Evolutionary conservation across 2,888 invertebrate species (phyloP), one percentile per base, ranked within the genome.

Genomic region (Ornithoptera priamus): DNA sequence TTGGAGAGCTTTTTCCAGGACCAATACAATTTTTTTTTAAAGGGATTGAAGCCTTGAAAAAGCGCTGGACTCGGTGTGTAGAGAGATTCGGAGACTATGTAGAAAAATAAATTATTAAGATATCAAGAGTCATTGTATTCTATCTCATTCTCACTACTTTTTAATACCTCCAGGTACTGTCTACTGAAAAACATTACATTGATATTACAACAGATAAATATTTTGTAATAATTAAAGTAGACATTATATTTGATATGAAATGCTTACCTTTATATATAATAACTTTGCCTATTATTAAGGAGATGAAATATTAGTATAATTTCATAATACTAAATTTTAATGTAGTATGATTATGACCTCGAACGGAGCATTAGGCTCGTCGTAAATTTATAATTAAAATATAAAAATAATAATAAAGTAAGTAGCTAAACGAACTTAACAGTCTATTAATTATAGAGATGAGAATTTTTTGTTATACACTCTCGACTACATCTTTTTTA

Each of bases 261-360:
- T 53, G n/a, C 53, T 53, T 53, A 53, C n/a, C 18, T 53, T 8
- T 53, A 53, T 18, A 30, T 5, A 18, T 12, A 53, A 53, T 58
- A 58, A 58, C 58, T 10, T 58, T 8, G 24, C 24, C 24, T 24
- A 12, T 53, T 4, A 53, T 53, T n/a, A 53, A 53, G n/a, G 18
- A 18, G 15, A 58, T 58, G 58, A 58, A 58, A 20, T 24, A 24
- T 24, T 24, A 12, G 20, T 7, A 58, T 58, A 58, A 58, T 58
- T 58, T 58, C 24, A 15, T 3, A 58, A 24, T n/a, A 58, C 58
- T 58, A 58, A 58, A 22, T 58, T 65, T 58, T 65, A 57, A 57
- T 65, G 65, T 65, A 65, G 18, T 39, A 42, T 65, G 42, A 57
- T 42, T 46, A 46, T 57, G 42, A 58, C 42, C 46, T 17, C 58